phyloP scores from a whole-genome alignment of 2,797 vertebrate genomes.

The Eulemur albifrons region DNA sequence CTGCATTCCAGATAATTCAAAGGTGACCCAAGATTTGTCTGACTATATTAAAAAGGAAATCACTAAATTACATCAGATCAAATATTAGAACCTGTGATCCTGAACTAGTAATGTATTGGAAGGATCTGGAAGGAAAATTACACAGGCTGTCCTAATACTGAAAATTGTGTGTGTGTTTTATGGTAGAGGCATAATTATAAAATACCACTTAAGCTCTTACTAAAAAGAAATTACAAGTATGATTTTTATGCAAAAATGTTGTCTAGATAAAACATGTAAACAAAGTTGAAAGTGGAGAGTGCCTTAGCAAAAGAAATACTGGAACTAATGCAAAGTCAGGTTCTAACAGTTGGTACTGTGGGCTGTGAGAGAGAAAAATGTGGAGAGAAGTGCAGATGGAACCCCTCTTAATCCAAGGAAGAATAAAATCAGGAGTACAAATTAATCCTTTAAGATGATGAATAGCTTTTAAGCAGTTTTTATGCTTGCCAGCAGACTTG shows the following conservation, averaged over 20 bases:
- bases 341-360: neutral
- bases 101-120: neutral
- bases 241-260: neutral
- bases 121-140: conserved; percentile 16
- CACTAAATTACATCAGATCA: neutral
- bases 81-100: neutral
- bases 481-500: neutral
- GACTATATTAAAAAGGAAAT: neutral
- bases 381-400: neutral
- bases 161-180: neutral
- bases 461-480: conserved; percentile 34
- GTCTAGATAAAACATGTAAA: neutral
- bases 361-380: neutral
- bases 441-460: conserved; percentile 33
- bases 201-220: neutral
- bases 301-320: neutral
- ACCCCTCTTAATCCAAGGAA: neutral
- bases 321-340: neutral
- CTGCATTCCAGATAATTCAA: conserved; percentile 4
- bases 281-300: neutral
- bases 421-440: conserved; percentile 15
- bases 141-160: neutral
- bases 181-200: neutral
- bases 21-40: neutral
- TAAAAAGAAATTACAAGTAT: conserved; percentile 23